Evolutionary conservation across 2,113 vertebrate species (phyloP).

Genomic region (Gorsachius goisagi): DNA sequence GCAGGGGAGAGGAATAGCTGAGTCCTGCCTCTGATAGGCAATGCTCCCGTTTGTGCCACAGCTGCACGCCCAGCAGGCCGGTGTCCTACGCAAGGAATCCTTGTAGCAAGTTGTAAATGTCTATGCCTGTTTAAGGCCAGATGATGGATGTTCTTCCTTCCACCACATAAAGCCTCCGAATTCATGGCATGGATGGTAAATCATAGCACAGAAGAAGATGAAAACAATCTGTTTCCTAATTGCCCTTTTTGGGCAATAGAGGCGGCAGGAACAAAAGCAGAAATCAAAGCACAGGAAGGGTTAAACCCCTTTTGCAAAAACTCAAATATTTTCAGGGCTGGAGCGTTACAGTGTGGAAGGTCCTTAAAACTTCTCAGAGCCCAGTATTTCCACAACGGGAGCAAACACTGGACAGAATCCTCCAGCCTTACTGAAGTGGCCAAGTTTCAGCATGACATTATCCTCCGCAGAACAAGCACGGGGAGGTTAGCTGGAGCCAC

Average conservation of each 20-base stretch:
- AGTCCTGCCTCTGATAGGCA: not conserved
- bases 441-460: not conserved
- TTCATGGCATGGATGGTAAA: not conserved
- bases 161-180: not conserved
- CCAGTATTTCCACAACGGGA: not conserved
- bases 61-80: not conserved
- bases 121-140: not conserved
- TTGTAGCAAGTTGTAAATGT: not conserved
- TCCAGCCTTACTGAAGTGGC: not conserved
- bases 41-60: accelerated
- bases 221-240: not conserved
- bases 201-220: not conserved
- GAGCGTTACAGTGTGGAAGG: not conserved
- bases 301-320: not conserved
- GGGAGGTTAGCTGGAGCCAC: not conserved
- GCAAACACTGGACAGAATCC: not conserved
- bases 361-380: not conserved
- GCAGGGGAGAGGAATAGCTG: accelerated
- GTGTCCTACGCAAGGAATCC: not conserved
- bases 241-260: not conserved
- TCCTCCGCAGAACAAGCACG: not conserved
- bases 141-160: not conserved
- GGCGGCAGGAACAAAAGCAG: not conserved
- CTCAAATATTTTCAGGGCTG: not conserved
- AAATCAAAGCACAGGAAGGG: not conserved